Conservation (phyloP, 2,888 invertebrate species). For the Eristalinus sepulchralis region DNA sequence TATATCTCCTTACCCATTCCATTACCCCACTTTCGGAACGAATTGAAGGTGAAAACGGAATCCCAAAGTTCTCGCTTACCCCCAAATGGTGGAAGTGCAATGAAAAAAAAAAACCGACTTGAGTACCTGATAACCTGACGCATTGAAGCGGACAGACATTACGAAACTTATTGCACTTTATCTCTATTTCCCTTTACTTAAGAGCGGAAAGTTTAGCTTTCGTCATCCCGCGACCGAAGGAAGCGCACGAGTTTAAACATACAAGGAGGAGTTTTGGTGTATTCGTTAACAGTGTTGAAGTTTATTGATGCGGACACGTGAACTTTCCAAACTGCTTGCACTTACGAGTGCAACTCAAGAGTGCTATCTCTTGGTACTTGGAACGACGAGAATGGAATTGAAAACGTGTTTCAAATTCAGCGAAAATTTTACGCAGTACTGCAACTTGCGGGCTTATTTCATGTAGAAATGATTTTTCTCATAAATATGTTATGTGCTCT, state of each 20-base stretch:
- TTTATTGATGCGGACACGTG: slow-evolving; percentile 57
- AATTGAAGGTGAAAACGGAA: slow-evolving; percentile 7
- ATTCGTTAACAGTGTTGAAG: slow-evolving; percentile 62
- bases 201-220: slow-evolving; percentile 25
- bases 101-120: slow-evolving; percentile 31
- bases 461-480: not conserved
- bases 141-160: slow-evolving; percentile 69
- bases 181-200: slow-evolving; percentile 54
- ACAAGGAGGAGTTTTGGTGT: slow-evolving; percentile 51
- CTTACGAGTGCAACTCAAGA: slow-evolving; percentile 6
- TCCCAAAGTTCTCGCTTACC: slow-evolving; percentile 12
- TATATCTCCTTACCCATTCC: not conserved
- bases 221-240: slow-evolving; percentile 18
- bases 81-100: slow-evolving; percentile 15
- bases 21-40: not conserved
- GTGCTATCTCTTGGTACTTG: slow-evolving; percentile 12
- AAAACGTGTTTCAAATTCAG: slow-evolving; percentile 42
- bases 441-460: not conserved
- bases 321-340: slow-evolving; percentile 51
- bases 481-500: too few species aligned
- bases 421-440: not conserved
- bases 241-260: not conserved
- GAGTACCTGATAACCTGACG: slow-evolving; percentile 64
- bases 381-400: slow-evolving; percentile 27
- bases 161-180: slow-evolving; percentile 70